phyloP scores from a whole-genome alignment of 1,140 invertebrate species.

The Zaprionus camerounensis region DNA sequence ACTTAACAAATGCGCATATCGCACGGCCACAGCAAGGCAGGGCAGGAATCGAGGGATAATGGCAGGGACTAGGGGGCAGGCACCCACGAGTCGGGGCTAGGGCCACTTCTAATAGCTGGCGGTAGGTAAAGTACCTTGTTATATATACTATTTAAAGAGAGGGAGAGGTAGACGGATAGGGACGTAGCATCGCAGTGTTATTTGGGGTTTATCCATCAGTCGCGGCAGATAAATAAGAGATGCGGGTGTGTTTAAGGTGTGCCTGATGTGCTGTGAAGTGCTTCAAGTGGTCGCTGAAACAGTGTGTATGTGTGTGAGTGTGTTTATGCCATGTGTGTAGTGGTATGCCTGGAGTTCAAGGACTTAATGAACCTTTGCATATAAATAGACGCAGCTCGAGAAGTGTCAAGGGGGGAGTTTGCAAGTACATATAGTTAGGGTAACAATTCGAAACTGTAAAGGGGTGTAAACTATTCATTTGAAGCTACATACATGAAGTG shows the following conservation, averaged over 20 bases:
- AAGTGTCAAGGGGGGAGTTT: background rate
- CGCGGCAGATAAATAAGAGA: constrained; percentile 33
- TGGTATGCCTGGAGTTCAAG: constrained; percentile 57
- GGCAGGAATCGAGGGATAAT: background rate
- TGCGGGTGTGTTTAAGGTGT: constrained; percentile 40
- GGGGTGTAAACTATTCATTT: constrained; percentile 14
- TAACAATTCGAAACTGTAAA: background rate
- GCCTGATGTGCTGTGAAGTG: constrained; percentile 42
- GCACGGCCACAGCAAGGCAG: constrained; percentile 30
- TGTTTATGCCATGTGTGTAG: constrained; percentile 24
- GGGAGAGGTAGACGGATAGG: too few species aligned
- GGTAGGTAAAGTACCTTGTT: constrained; percentile 27
- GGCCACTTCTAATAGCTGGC: constrained; percentile 6
- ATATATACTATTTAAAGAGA: constrained; percentile 21
- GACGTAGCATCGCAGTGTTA: constrained; percentile 19
- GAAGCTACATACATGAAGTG: background rate
- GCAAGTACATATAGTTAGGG: background rate
- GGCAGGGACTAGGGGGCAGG: constrained; percentile 9
- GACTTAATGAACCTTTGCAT: constrained; percentile 52
- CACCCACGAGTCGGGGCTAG: background rate
- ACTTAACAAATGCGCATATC: constrained; percentile 73
- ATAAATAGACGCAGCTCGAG: constrained; percentile 47
- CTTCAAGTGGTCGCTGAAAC: constrained; percentile 34
- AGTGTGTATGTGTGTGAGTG: constrained; percentile 33
- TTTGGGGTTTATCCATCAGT: constrained; percentile 44